A percentile compares a stretch with the other conserved stretches of the same genome.
phyloP scores from a whole-genome alignment of 2,797 vertebrate species.

The Xerus rutilus region DNA sequence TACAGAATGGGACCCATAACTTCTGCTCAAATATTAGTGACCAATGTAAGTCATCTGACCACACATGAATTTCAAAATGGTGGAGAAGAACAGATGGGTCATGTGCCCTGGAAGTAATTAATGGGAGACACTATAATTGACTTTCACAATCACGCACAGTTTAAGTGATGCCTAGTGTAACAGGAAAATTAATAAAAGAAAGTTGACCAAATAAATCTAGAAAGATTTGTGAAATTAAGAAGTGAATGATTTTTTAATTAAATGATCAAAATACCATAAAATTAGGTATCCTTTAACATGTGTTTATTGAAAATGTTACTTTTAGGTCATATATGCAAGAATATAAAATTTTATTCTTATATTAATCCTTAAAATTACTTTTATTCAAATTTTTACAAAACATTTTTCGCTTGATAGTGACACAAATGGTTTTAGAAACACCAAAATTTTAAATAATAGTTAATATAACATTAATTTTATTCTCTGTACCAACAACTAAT shows the following conservation, averaged over 20 bases:
- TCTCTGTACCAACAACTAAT: neutral
- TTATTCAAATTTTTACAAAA: neutral
- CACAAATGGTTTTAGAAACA: neutral
- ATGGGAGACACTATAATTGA: neutral
- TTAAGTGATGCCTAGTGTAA: neutral
- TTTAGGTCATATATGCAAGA: neutral
- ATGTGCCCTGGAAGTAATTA: neutral
- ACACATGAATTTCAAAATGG: neutral
- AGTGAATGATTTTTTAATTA: neutral
- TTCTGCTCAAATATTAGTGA: neutral
- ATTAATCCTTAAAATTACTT: neutral
- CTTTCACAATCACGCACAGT: neutral
- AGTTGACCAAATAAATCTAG: neutral
- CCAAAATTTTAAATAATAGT: neutral
- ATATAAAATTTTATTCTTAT: neutral
- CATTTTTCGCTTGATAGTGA: neutral
- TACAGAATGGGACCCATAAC: neutral
- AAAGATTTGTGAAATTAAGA: slow-evolving; percentile 20
- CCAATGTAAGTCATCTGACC: neutral
- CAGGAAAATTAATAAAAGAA: neutral
- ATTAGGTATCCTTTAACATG: neutral
- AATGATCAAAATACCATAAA: neutral
- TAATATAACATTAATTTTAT: neutral
- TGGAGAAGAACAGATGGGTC: neutral
- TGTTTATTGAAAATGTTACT: neutral